phyloP scores from a whole-genome alignment of 2,888 invertebrate species.

The Dicyrtoma fusca region DNA sequence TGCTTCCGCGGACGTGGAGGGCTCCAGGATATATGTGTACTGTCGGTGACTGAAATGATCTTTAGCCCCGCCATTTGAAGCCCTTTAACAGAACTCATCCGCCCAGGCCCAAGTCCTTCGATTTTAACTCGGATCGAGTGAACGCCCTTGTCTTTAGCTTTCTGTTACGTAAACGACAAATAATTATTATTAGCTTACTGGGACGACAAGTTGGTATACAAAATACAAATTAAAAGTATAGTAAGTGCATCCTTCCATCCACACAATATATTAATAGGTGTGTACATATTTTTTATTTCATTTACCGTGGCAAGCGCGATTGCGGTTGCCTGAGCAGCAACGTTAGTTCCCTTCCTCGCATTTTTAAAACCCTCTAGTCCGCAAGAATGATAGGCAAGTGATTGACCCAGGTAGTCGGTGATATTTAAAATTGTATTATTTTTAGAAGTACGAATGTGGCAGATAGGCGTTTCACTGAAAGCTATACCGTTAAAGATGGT shows the following conservation, averaged over 20 bases:
- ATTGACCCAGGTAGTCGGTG: conserved; percentile 70
- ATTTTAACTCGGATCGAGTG: conserved; percentile 77
- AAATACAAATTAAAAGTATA: no score
- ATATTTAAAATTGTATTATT: conserved; percentile 88
- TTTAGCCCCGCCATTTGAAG: conserved; percentile 88
- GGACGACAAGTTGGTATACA: no score
- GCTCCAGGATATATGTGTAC: conserved; percentile 80
- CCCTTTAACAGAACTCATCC: conserved; percentile 92
- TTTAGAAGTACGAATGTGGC: conserved; percentile 77
- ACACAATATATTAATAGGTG: not conserved
- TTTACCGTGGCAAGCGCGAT: conserved; percentile 76
- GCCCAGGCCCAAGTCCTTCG: conserved; percentile 83
- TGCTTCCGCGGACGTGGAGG: conserved; percentile 83
- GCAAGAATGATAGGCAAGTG: conserved; percentile 66
- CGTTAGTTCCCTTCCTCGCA: conserved; percentile 91
- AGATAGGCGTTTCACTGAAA: conserved; percentile 79
- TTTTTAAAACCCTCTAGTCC: conserved; percentile 95
- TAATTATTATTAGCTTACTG: no score
- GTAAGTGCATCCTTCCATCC: no score
- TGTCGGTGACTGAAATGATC: conserved; percentile 91
- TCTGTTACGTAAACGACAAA: no score
- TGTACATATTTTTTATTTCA: conserved; percentile 58
- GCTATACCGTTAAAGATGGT: conserved; percentile 74
- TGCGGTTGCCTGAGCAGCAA: conserved; percentile 94
- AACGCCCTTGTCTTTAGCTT: conserved; percentile 72